Conservation (phyloP, 2,113 vertebrate species). For the Puffinus mauretanicus region DNA sequence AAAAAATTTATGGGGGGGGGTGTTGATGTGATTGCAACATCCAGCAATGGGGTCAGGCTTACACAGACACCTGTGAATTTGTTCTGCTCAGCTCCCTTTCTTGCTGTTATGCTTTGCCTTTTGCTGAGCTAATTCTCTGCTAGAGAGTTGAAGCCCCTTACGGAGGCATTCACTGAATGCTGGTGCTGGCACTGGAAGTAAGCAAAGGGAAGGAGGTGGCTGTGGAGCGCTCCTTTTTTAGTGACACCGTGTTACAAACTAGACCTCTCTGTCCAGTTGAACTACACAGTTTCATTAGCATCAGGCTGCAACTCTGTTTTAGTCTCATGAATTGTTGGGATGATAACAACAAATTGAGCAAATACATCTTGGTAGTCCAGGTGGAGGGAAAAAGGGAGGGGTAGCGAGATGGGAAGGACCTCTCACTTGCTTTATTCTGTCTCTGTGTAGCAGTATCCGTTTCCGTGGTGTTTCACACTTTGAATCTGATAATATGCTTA, state of each 20-base stretch:
- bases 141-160: neutral
- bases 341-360: neutral
- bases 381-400: neutral
- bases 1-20: neutral
- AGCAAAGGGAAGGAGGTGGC: neutral
- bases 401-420: neutral
- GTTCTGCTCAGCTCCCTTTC: neutral
- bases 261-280: neutral
- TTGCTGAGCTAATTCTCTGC: neutral
- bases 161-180: neutral
- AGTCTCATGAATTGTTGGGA: neutral
- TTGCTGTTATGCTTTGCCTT: neutral
- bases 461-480: neutral
- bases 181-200: neutral
- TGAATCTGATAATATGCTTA: neutral
- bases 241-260: neutral
- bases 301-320: neutral
- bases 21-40: neutral
- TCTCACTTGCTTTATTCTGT: neutral
- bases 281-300: neutral
- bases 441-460: neutral
- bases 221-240: neutral
- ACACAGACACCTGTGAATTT: neutral
- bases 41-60: neutral
- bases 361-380: neutral